Percentiles rank a stretch among this genome's conserved stretches.
phyloP scores from a whole-genome alignment of 2,113 vertebrate species.

The Myotis davidii region DNA sequence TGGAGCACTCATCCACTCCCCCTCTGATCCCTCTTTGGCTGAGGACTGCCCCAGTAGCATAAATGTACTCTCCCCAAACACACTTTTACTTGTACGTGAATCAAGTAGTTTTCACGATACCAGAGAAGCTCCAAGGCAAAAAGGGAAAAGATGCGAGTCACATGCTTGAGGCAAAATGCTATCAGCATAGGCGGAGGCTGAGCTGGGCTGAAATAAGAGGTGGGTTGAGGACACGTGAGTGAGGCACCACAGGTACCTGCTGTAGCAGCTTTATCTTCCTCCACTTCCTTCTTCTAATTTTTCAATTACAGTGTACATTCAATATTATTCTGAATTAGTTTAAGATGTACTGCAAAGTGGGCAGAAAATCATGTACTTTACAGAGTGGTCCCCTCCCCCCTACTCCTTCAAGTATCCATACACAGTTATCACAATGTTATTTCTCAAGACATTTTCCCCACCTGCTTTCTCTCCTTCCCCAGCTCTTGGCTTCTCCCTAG shows the following conservation, averaged over 20 bases:
- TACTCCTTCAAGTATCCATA: not conserved
- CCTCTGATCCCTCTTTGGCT: not conserved
- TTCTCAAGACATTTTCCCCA: not conserved
- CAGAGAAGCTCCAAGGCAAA: not conserved
- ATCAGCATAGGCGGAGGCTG: not conserved
- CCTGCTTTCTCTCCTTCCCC: not conserved
- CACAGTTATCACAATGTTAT: not conserved
- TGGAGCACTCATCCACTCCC: not conserved
- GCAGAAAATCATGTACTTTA: not conserved
- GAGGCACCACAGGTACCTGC: not conserved
- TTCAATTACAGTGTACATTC: not conserved
- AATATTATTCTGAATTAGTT: not conserved
- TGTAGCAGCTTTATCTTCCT: not conserved
- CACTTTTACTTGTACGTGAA: not conserved
- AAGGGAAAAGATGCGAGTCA: not conserved
- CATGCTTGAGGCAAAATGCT: not conserved
- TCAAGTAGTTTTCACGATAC: not conserved
- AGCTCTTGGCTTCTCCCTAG: not conserved
- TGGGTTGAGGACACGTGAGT: not conserved
- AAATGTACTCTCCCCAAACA: not conserved
- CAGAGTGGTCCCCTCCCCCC: not conserved
- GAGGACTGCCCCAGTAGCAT: not conserved
- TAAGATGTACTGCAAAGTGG: not conserved
- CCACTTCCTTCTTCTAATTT: not conserved
- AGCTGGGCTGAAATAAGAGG: not conserved